Conservation (phyloP, 2,797 vertebrate species). For the Chanos chanos region DNA sequence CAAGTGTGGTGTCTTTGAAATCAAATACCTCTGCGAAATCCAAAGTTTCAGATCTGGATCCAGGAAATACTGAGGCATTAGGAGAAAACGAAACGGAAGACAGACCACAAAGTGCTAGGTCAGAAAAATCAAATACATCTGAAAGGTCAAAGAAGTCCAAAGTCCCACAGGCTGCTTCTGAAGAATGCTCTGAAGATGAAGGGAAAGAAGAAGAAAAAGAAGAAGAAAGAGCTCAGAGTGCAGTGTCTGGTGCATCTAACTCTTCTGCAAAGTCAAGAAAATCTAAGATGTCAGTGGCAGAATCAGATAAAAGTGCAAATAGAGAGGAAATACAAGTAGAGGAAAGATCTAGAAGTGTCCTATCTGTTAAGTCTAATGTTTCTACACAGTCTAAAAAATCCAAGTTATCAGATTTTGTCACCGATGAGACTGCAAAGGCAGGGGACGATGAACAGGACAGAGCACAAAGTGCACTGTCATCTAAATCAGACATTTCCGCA, state of each 20-base stretch:
- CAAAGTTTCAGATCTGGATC: conserved; percentile 42
- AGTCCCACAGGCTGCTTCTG: no score
- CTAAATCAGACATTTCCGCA: conserved; percentile 8
- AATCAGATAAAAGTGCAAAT: not conserved
- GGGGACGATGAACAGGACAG: not conserved
- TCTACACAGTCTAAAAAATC: conserved; percentile 3
- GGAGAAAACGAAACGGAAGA: conserved; percentile 7
- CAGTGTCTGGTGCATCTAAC: conserved; percentile 36
- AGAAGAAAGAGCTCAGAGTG: not conserved
- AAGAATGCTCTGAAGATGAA: no score
- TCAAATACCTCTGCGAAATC: conserved; percentile 49
- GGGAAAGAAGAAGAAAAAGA: not conserved
- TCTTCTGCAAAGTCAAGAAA: conserved; percentile 40
- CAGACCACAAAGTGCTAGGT: not conserved
- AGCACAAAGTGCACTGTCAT: conserved; percentile 23
- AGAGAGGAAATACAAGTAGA: not conserved
- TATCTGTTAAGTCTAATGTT: conserved; percentile 15
- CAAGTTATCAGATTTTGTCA: conserved; percentile 8
- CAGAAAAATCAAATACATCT: not conserved
- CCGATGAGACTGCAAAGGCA: not conserved
- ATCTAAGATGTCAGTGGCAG: conserved; percentile 41
- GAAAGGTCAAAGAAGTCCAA: not conserved
- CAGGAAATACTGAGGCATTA: not conserved
- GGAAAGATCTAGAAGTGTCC: not conserved
- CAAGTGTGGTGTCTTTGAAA: conserved; percentile 38